Evolutionary conservation across 2,797 vertebrate species (phyloP).

Genomic region (Phylloscopus collybita): DNA sequence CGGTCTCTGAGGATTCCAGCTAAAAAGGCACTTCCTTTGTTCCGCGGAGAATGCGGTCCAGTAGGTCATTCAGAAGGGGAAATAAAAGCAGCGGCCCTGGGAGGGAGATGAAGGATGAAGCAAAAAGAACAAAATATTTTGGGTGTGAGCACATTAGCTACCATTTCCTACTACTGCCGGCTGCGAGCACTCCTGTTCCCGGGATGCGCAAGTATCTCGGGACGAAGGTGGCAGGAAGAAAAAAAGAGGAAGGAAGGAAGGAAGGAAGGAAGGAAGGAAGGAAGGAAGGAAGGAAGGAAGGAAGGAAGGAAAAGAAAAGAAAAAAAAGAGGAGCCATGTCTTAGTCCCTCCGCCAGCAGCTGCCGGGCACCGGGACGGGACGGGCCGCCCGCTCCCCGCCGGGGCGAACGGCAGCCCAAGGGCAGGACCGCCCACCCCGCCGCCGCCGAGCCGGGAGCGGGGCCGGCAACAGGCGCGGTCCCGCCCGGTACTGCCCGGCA

Average conservation of each 20-base stretch:
- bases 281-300: no score
- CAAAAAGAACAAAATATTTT: conserved; percentile 79
- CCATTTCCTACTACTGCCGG: conserved; percentile 76
- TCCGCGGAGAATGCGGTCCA: conserved; percentile 89
- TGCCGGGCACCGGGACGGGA: not conserved
- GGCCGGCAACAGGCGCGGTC: not conserved
- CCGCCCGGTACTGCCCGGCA: not conserved
- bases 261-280: no score
- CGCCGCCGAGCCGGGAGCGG: not conserved
- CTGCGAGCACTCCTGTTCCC: conserved; percentile 67
- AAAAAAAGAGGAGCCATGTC: not conserved
- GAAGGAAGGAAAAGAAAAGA: rapidly evolving
- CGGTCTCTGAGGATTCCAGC: conserved; percentile 91
- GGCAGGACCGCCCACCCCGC: not conserved
- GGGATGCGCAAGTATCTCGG: not conserved
- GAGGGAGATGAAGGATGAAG: conserved; percentile 78
- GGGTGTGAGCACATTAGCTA: conserved; percentile 77
- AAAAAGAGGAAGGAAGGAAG: not conserved
- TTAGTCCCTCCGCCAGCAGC: not conserved
- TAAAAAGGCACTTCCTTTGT: conserved; percentile 91
- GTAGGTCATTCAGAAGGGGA: conserved; percentile 88
- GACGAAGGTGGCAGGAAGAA: not conserved
- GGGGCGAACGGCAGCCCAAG: not conserved
- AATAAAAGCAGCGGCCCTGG: conserved; percentile 78
- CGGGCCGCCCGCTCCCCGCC: not conserved